Conservation (phyloP, 2,113 vertebrate genomes). For the Canis aureus region DNA sequence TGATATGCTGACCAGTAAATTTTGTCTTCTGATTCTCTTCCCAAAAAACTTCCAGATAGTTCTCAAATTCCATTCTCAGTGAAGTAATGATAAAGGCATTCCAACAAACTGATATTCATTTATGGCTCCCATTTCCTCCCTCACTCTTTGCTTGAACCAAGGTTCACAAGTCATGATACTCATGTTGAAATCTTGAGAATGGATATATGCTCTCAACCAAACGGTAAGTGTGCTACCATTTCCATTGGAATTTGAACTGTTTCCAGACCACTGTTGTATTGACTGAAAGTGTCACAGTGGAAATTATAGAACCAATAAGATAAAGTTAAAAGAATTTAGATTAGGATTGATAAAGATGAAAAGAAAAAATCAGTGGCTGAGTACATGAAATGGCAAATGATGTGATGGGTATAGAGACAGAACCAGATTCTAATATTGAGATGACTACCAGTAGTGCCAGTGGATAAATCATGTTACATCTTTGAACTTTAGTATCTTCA, state of each 20-base stretch:
- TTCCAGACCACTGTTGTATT: background rate
- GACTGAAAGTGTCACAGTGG: background rate
- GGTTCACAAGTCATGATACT: background rate
- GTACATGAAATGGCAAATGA: background rate
- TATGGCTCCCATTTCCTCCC: background rate
- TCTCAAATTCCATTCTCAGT: background rate
- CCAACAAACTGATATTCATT: background rate
- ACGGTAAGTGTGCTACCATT: background rate
- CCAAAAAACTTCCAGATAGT: background rate
- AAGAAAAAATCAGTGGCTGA: background rate
- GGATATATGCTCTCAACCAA: background rate
- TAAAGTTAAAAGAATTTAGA: background rate
- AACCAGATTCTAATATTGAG: background rate
- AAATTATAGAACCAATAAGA: background rate
- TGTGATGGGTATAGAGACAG: background rate
- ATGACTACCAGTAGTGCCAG: background rate
- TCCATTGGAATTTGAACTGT: background rate
- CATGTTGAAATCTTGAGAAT: background rate
- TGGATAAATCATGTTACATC: background rate
- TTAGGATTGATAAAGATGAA: background rate
- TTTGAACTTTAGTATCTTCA: background rate
- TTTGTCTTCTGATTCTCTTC: background rate
- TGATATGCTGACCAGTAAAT: background rate
- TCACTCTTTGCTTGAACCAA: background rate
- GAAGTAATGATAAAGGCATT: background rate